phyloP scores from a whole-genome alignment of 2,113 vertebrate species.

The Serinus canaria region DNA sequence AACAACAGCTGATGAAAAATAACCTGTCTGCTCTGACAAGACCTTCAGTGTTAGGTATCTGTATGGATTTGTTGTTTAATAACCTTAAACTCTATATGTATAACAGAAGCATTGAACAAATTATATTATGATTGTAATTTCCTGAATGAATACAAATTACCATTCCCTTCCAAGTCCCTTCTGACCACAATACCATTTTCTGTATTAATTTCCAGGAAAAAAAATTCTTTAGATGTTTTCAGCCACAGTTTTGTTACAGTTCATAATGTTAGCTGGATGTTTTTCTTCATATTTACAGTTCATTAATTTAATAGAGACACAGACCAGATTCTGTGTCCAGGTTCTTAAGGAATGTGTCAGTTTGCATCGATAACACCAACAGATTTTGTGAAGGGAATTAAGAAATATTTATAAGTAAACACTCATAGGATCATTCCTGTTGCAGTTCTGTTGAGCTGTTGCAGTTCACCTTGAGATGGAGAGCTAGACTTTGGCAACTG shows the following conservation, averaged over 20 bases:
- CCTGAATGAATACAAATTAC: not conserved
- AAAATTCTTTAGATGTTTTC: not conserved
- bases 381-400: not conserved
- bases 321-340: not conserved
- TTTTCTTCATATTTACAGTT: not conserved
- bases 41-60: slow-evolving; percentile 79
- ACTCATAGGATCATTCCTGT: not conserved
- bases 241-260: not conserved
- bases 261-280: not conserved
- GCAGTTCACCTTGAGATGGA: not conserved
- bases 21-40: slow-evolving; percentile 65
- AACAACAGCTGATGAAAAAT: slow-evolving; percentile 72
- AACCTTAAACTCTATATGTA: not conserved
- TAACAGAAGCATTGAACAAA: not conserved
- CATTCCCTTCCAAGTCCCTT: not conserved
- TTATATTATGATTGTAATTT: not conserved
- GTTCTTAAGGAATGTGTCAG: not conserved
- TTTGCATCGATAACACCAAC: not conserved
- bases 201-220: not conserved
- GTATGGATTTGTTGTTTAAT: not conserved
- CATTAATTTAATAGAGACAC: not conserved
- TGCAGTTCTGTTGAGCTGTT: not conserved
- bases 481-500: not conserved
- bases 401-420: not conserved
- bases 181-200: not conserved